Conservation (phyloP, 1,140 invertebrate genomes). For the Probaryconus sp. region DNA sequence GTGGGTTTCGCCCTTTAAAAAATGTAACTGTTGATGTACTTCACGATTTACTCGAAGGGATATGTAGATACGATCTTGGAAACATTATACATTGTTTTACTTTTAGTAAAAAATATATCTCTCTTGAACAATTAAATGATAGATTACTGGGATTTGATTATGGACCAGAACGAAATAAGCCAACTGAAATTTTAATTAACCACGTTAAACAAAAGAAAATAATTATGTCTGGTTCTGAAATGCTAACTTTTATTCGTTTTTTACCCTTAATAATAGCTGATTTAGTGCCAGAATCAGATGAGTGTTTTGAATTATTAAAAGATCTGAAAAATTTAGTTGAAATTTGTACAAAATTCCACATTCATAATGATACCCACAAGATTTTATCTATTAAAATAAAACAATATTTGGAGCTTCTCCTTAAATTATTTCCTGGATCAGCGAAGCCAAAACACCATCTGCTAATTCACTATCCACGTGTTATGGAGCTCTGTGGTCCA, state of each 20-base stretch:
- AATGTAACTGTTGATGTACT: slow-evolving; percentile 23
- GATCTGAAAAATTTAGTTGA: background rate
- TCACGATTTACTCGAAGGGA: slow-evolving; percentile 33
- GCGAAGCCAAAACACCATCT: slow-evolving; percentile 23
- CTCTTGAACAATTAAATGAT: slow-evolving; percentile 22
- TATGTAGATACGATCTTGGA: slow-evolving; percentile 17
- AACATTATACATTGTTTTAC: slow-evolving; percentile 26
- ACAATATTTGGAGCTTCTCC: slow-evolving; percentile 8
- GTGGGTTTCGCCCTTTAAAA: background rate
- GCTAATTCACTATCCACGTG: slow-evolving; percentile 15
- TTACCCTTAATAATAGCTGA: slow-evolving; percentile 5
- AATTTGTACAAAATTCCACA: slow-evolving; percentile 3
- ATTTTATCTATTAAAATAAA: slow-evolving; percentile 10
- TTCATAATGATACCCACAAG: background rate
- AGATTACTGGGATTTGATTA: slow-evolving; percentile 25
- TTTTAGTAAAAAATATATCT: slow-evolving; percentile 20
- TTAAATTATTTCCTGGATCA: slow-evolving; percentile 7
- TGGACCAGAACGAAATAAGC: slow-evolving; percentile 26
- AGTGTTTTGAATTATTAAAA: slow-evolving; percentile 8
- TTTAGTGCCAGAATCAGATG: slow-evolving; percentile 3
- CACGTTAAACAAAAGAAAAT: slow-evolving; percentile 26
- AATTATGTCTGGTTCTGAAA: slow-evolving; percentile 16
- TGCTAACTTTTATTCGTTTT: slow-evolving; percentile 1
- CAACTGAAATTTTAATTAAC: slow-evolving; percentile 19
- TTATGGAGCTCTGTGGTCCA: slow-evolving; percentile 29